Conservation (phyloP, 2,888 invertebrate genomes). For the Athripsodes cinereus region DNA sequence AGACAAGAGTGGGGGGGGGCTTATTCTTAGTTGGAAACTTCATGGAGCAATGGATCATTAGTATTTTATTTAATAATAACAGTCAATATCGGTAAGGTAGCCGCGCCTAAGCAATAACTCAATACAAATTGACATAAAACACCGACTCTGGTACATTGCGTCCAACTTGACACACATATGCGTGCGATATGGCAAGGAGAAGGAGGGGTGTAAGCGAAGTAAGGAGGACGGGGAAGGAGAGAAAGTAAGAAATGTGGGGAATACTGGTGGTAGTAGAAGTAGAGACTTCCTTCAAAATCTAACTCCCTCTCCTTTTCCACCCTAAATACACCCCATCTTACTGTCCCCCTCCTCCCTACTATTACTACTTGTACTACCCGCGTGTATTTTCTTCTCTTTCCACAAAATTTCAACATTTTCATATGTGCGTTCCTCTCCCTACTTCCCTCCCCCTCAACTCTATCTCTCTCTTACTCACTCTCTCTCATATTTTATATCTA, state of each 20-base stretch:
- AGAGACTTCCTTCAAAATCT: slow-evolving; percentile 1
- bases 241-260: neutral
- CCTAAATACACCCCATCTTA: neutral
- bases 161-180: slow-evolving; percentile 4
- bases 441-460: no score
- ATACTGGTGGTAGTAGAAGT: neutral
- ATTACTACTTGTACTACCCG: no score
- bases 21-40: no score
- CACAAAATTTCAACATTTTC: slow-evolving; percentile 2
- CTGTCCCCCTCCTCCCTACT: neutral
- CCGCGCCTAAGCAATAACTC: neutral
- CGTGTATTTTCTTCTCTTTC: neutral
- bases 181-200: neutral
- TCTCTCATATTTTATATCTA: no score
- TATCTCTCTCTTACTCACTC: no score
- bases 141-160: neutral
- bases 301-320: neutral
- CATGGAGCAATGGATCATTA: no score
- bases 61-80: no score
- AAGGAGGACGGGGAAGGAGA: neutral
- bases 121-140: neutral
- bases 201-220: neutral
- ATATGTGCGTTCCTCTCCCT: neutral
- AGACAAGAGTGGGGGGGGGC: no score
- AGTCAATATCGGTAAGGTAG: no score